Evolutionary conservation across 2,797 vertebrate species (phyloP).

Genomic region (Spea hammondii): DNA sequence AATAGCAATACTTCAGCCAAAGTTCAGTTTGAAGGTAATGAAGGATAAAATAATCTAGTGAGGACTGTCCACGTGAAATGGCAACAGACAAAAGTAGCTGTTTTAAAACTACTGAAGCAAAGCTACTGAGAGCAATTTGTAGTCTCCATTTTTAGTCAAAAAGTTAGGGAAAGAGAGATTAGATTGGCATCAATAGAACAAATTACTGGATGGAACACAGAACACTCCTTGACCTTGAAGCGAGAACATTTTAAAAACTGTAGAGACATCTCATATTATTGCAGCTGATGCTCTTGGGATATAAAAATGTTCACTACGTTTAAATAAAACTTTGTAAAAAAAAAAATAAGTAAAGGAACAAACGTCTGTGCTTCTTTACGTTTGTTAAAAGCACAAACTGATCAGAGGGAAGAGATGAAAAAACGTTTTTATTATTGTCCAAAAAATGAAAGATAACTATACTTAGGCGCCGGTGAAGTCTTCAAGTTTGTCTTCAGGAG

Average conservation of each 20-base stretch:
- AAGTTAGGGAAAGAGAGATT: slow-evolving; percentile 43
- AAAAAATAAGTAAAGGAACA: not conserved
- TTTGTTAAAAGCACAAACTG: too few relatives aligned
- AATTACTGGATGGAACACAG: slow-evolving; percentile 38
- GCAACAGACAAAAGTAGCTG: slow-evolving; percentile 57
- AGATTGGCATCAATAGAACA: slow-evolving; percentile 45
- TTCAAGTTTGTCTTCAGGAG: too few relatives aligned
- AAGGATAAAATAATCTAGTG: slow-evolving; percentile 65
- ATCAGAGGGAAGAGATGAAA: too few relatives aligned
- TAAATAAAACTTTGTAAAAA: slow-evolving; percentile 20
- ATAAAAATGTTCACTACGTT: not conserved
- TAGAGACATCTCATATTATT: slow-evolving; percentile 38
- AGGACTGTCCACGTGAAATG: slow-evolving; percentile 59
- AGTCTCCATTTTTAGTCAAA: slow-evolving; percentile 43
- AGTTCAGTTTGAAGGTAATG: slow-evolving; percentile 66
- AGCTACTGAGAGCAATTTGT: slow-evolving; percentile 53
- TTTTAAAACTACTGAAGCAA: slow-evolving; percentile 62
- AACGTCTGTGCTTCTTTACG: too few relatives aligned
- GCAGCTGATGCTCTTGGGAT: slow-evolving; percentile 40
- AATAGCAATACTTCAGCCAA: slow-evolving; percentile 60
- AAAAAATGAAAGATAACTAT: too few relatives aligned
- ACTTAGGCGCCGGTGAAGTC: too few relatives aligned
- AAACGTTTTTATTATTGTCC: too few relatives aligned
- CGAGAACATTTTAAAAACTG: slow-evolving; percentile 44
- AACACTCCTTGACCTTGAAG: slow-evolving; percentile 51